Percentiles rank a stretch among this genome's conserved stretches.
Evolutionary conservation across 1,140 invertebrate genomes (phyloP).

Genomic region (Telenomus remus): DNA sequence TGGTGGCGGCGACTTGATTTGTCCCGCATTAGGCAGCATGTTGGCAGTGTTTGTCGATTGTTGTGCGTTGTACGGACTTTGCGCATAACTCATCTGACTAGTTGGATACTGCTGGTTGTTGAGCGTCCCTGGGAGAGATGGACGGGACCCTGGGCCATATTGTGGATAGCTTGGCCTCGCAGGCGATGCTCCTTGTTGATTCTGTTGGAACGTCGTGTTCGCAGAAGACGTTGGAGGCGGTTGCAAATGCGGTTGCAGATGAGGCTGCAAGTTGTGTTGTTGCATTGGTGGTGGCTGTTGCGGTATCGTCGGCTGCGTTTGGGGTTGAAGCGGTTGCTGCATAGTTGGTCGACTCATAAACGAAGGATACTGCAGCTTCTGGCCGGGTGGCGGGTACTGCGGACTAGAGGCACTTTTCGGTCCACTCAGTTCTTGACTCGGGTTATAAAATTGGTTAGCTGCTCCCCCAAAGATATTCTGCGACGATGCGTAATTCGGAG

Average conservation of each 20-base stretch:
- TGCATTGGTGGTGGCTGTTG: conserved; percentile 4
- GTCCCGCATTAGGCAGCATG: conserved; percentile 14
- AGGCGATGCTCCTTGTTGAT: conserved; percentile 1
- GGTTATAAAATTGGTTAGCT: conserved; percentile 37
- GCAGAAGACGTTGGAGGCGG: conserved; percentile 1
- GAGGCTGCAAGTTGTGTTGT: not conserved
- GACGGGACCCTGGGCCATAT: conserved; percentile 16
- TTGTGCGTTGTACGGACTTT: conserved; percentile 50
- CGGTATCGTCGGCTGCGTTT: conserved; percentile 19
- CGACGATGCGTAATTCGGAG: conserved; percentile 24
- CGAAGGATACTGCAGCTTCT: conserved; percentile 42
- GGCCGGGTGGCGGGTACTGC: conserved; percentile 45
- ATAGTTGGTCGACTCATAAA: conserved; percentile 34
- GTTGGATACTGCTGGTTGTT: conserved; percentile 59
- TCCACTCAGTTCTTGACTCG: conserved; percentile 47
- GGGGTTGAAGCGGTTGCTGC: conserved; percentile 17
- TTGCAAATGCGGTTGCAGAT: conserved; percentile 10
- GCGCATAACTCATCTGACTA: conserved; percentile 64
- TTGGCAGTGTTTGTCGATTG: conserved; percentile 50
- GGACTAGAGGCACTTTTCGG: conserved; percentile 56
- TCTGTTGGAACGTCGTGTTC: conserved; percentile 5
- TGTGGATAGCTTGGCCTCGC: conserved; percentile 17
- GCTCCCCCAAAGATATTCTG: conserved; percentile 24
- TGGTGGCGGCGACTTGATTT: conserved; percentile 15
- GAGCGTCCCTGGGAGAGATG: conserved; percentile 13